Evolutionary conservation across 1,140 invertebrate genomes (phyloP).

Genomic region (Drosophila erecta): DNA sequence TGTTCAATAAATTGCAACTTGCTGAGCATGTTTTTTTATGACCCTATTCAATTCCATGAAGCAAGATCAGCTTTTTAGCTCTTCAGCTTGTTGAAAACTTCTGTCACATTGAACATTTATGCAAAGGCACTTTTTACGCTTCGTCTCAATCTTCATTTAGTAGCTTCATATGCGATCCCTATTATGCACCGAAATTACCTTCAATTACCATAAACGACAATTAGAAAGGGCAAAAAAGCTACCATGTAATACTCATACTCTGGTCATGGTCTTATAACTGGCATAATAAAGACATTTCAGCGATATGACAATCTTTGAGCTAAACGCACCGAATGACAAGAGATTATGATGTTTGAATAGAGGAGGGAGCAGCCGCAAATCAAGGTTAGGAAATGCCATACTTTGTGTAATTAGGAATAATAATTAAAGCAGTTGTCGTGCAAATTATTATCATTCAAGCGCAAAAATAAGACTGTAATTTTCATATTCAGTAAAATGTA

Average conservation of each 20-base stretch:
- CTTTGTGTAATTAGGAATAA: not conserved
- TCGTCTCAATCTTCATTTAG: slow-evolving; percentile 15
- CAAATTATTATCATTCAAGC: slow-evolving; percentile 4
- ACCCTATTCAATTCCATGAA: not conserved
- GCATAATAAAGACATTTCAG: slow-evolving; percentile 45
- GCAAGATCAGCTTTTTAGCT: slow-evolving; percentile 3
- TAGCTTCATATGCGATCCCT: slow-evolving; percentile 16
- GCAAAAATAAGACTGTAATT: too few species aligned
- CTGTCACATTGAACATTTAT: not conserved
- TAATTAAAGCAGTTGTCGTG: slow-evolving; percentile 3
- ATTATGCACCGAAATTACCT: slow-evolving; percentile 32
- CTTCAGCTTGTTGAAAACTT: not conserved
- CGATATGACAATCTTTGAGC: slow-evolving; percentile 41
- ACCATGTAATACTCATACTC: slow-evolving; percentile 23
- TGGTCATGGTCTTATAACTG: slow-evolving; percentile 41
- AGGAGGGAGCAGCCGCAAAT: slow-evolving; percentile 5
- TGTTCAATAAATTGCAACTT: too few species aligned
- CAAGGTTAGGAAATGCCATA: slow-evolving; percentile 13
- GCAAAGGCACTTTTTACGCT: not conserved
- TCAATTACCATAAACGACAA: slow-evolving; percentile 44
- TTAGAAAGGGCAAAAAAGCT: slow-evolving; percentile 13
- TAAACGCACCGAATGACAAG: slow-evolving; percentile 33
- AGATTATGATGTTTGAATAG: slow-evolving; percentile 9
- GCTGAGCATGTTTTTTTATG: not conserved
- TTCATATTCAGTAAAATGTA: too few species aligned